Evolutionary conservation across 2,113 vertebrate species (phyloP).

Genomic region (Noctilio leporinus): DNA sequence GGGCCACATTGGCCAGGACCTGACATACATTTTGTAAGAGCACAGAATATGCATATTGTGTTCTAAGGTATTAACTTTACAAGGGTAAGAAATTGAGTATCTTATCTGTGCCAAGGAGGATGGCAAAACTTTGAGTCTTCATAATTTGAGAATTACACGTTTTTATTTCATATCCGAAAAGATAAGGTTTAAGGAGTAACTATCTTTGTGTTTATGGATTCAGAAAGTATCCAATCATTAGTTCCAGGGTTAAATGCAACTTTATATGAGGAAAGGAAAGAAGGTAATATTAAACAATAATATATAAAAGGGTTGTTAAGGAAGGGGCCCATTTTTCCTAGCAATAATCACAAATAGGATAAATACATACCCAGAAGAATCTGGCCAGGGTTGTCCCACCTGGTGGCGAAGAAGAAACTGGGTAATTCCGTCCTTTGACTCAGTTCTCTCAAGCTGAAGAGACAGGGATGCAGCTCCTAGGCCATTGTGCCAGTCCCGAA

Average conservation of each 20-base stretch:
- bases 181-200: not conserved
- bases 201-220: not conserved
- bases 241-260: not conserved
- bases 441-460: not conserved
- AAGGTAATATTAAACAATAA: not conserved
- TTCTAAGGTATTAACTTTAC: not conserved
- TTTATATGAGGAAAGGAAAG: not conserved
- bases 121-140: not conserved
- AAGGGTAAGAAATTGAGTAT: not conserved
- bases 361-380: not conserved
- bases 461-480: rapidly evolving
- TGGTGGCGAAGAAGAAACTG: not conserved
- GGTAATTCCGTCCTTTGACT: not conserved
- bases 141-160: not conserved
- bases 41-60: not conserved
- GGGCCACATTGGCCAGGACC: too few relatives aligned
- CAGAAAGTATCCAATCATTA: not conserved
- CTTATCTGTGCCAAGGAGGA: not conserved
- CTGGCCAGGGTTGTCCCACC: not conserved
- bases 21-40: not conserved
- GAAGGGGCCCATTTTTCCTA: not conserved
- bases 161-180: not conserved
- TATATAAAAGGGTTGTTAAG: not conserved
- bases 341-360: not conserved
- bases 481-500: not conserved